A percentile compares a stretch with the other conserved stretches of the same genome.
phyloP scores from a whole-genome alignment of 1,140 invertebrate species.

The Apis mellifera region Amel_HAv3.1 CM009940.2:2422001-2422500 shows the following conservation, averaged over 20 bases:
- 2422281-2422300: conserved; percentile 28
- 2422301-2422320: conserved; percentile 60
- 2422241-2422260: background rate
- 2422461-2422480: conserved; percentile 54
- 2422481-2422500: conserved; percentile 60
- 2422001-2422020: conserved; percentile 7
- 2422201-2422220: background rate
- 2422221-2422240: background rate
- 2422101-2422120: conserved; percentile 36
- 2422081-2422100: conserved; percentile 19
- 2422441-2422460: conserved; percentile 73
- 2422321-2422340: conserved; percentile 51
- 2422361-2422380: conserved; percentile 72
- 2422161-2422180: conserved; percentile 54
- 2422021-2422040: background rate
- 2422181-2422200: background rate
- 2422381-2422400: conserved; percentile 51
- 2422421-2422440: conserved; percentile 36
- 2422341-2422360: conserved; percentile 79
- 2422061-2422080: conserved; percentile 15
- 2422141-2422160: conserved; percentile 43
- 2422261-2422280: background rate
- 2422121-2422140: conserved; percentile 24
- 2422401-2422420: conserved; percentile 56
- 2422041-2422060: background rate